Evolutionary conservation across 1,140 invertebrate species (phyloP), one percentile per base, ranked within the genome.

Genomic region (Drosophila funebris): DNA sequence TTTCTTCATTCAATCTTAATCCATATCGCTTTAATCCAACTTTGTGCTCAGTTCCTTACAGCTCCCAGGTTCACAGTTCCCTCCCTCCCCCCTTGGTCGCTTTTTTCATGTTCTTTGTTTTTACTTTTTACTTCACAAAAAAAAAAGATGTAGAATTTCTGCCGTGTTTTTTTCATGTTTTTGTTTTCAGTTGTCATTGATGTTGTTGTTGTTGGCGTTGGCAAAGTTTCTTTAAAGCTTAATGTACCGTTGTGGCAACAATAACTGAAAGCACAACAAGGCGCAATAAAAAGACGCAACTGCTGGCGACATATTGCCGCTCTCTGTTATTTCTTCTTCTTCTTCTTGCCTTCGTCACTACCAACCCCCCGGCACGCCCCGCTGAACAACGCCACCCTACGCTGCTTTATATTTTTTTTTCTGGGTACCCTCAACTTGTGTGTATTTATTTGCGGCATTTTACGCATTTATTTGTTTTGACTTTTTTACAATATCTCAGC

Each of bases 391-490:
- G 7, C 27, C 57, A 22, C 2, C 31, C 14, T 24, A 16, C 20
- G n/a, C n/a, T n/a, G n/a, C 41, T 22, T 43, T 11, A 9, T 18
- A n/a, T 20, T 48, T 27, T 27, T n/a, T 48, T 48, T 3, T 27
- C 4, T 27, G 6, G 14, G 3, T 33, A 20, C 29, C 29, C 48
- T 27, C 9, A 31, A 33, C 24, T 52, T 50, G 68, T 61, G 76
- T 73, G 76, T 80, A 88, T 89, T 88, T 88, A 88, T 88, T 88
- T 88, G 84, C 84, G 84, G 84, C 84, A 84, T 88, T 89, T 88
- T 88, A 89, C 84, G 84, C 85, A 89, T 89, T 89, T 89, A 89
- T 89, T 89, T 89, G 84, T 89, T 89, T 89, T 83, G 72, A 88
- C 66, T 88, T 74, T 71, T 60, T 68, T 68, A 68, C 62, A 53